Conservation (phyloP, 2,888 invertebrate species). For the Oxytorus armatus region DNA sequence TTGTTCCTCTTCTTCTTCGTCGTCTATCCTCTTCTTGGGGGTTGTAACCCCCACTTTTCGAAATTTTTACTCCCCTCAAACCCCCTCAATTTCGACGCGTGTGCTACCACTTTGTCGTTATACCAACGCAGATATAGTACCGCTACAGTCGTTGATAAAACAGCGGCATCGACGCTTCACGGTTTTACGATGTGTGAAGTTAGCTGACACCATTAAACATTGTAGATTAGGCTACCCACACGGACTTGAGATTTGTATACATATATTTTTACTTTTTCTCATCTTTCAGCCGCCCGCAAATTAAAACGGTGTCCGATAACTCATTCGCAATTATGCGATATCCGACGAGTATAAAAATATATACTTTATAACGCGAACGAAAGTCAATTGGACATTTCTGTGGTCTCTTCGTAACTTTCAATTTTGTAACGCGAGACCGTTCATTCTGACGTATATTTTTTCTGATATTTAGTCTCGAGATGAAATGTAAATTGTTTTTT, state of each 20-base stretch:
- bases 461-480: too few species aligned
- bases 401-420: too few species aligned
- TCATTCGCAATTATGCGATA: too few species aligned
- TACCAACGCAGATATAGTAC: constrained; percentile 15
- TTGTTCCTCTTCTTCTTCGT: constrained; percentile 35
- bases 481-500: too few species aligned
- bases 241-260: too few species aligned
- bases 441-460: too few species aligned
- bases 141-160: neutral
- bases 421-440: too few species aligned
- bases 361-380: too few species aligned
- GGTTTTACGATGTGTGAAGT: neutral
- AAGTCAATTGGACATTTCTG: too few species aligned
- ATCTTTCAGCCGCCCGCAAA: neutral
- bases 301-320: too few species aligned
- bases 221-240: neutral
- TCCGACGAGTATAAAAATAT: too few species aligned
- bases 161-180: neutral
- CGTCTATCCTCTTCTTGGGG: constrained; percentile 44
- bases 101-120: neutral
- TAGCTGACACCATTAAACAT: neutral
- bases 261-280: neutral
- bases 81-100: constrained; percentile 25
- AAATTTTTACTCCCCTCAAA: too few species aligned
- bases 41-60: constrained; percentile 55